These are phyloP conservation scores for Chaenodraco wilsoni DNA, from an alignment of 2,797 vertebrate genomes.

Conservation along the genomic window DNA sequence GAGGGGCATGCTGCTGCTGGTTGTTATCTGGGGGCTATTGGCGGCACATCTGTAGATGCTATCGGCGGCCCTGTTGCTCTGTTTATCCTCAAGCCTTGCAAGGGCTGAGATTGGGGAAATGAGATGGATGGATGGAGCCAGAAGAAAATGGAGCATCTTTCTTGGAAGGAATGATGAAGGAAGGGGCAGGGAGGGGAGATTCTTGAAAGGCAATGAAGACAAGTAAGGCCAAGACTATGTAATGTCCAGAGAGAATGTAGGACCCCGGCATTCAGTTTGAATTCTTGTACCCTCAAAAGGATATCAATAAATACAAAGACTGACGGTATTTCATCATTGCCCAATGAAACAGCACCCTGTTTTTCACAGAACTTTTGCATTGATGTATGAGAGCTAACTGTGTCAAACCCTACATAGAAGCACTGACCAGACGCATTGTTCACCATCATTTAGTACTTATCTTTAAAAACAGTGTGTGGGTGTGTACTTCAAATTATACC, in stretches of 20 bases:
- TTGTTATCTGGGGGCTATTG: slow-evolving; percentile 69
- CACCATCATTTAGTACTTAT: slow-evolving; percentile 19
- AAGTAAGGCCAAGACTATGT: slow-evolving; percentile 10
- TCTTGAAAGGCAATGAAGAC: slow-evolving; percentile 7
- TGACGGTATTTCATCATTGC: slow-evolving; percentile 7
- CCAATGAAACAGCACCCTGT: not conserved
- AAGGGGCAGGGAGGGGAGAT: slow-evolving; percentile 12
- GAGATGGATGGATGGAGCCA: slow-evolving; percentile 63
- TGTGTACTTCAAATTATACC: slow-evolving; percentile 43
- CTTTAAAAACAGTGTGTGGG: slow-evolving; percentile 45
- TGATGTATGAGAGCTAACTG: slow-evolving; percentile 35
- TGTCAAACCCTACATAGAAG: slow-evolving; percentile 8
- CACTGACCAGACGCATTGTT: slow-evolving; percentile 19
- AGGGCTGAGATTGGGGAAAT: slow-evolving; percentile 57
- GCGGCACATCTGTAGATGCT: slow-evolving; percentile 76
- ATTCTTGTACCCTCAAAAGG: not conserved
- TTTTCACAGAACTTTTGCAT: slow-evolving; percentile 3
- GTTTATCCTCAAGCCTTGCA: slow-evolving; percentile 57
- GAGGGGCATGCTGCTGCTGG: slow-evolving; percentile 62
- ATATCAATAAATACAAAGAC: not conserved
- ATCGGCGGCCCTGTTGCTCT: slow-evolving; percentile 67
- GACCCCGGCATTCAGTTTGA: not conserved
- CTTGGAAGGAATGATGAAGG: slow-evolving; percentile 44
- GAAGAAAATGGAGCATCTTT: slow-evolving; percentile 47
- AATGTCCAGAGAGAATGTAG: slow-evolving; percentile 3